These are phyloP conservation scores for Steinernema feltiae DNA, from an alignment of 1,140 invertebrate species.

Conservation along the genomic window DNA sequence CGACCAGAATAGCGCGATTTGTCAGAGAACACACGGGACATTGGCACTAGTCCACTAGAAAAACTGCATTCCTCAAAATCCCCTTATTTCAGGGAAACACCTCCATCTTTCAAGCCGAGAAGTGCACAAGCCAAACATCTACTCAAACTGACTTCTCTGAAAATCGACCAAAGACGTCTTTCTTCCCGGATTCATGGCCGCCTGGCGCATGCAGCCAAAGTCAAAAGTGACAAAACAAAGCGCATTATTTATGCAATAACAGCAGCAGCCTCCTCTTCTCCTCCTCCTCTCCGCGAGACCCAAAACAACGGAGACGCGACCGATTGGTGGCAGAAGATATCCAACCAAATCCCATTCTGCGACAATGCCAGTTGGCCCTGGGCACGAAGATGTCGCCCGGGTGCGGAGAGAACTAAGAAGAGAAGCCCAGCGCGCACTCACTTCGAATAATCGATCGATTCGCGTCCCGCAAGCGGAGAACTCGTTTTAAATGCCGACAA, in stretches of 20 bases:
- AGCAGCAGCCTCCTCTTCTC: background rate
- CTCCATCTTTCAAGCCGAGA: too few species aligned
- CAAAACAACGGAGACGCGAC: background rate
- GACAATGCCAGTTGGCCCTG: background rate
- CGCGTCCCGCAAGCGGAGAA: background rate
- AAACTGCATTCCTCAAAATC: too few species aligned
- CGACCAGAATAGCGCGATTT: too few species aligned
- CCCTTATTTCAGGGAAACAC: too few species aligned
- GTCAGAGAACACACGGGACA: too few species aligned
- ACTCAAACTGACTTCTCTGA: too few species aligned
- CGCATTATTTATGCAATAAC: background rate
- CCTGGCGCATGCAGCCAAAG: background rate
- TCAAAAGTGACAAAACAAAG: background rate
- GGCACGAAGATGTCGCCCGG: background rate
- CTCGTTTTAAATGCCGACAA: background rate
- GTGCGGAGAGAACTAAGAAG: background rate
- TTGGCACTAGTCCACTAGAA: too few species aligned
- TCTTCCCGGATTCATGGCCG: too few species aligned
- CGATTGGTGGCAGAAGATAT: background rate
- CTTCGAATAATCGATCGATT: conserved; percentile 9
- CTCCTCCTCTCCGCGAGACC: background rate
- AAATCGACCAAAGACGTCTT: too few species aligned
- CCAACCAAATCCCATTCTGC: too few species aligned
- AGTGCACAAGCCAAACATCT: too few species aligned
- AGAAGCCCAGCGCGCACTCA: background rate